Base-by-base conservation (phyloP, 2,113 vertebrate species). In the Periophthalmus modestus region DNA sequence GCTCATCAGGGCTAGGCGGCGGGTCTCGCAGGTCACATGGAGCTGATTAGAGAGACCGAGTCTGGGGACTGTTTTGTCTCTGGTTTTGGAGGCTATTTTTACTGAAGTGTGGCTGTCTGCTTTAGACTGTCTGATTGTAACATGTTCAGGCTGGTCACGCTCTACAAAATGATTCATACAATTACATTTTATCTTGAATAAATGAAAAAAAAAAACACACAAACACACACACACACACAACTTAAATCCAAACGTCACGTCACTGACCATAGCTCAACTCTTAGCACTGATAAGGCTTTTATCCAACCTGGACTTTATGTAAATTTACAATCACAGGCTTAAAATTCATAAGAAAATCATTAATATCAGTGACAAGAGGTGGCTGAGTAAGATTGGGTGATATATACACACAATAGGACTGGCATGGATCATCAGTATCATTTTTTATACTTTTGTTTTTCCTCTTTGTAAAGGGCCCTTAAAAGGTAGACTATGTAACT, bases 11-110 rank as follows among this genome's bases (percentile, higher is more conserved):
- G 57, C 47, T 33, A 36, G 81, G 66, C 76, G 71, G 69, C 16
- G 54, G 63, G 82, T 46, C 88, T 76, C 78, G 23, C 14, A 82
- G 75, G 79, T 83, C 71, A 73, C 59, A 84, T 67, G 66, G 9
- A 75, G 80, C 75, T 82, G 83, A 88, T 85, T 83, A 83, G 73
- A 69, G 80, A 62, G 18, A 67, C 57, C 63, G 69, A 50, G 72
- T 65, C 66, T 54, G 68, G 84, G 72, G 87, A 77, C 54, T 61
- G 58, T 2, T 21, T 23, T 2, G 21, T 61, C 52, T 72, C 69
- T 65, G 34, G 58, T 57, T 50, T 71, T 39, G 65, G 34, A 70
- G 65, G 50, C 58, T 69, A 77, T 84, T 80, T 85, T 82, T 77
- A 78, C 69, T 70, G 36, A 66, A 79, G 71, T 36, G 68, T 68